Evolutionary conservation across 2,888 invertebrate genomes (phyloP), one percentile per base, ranked within the genome.

Genomic region (Thera obeliscata): DNA sequence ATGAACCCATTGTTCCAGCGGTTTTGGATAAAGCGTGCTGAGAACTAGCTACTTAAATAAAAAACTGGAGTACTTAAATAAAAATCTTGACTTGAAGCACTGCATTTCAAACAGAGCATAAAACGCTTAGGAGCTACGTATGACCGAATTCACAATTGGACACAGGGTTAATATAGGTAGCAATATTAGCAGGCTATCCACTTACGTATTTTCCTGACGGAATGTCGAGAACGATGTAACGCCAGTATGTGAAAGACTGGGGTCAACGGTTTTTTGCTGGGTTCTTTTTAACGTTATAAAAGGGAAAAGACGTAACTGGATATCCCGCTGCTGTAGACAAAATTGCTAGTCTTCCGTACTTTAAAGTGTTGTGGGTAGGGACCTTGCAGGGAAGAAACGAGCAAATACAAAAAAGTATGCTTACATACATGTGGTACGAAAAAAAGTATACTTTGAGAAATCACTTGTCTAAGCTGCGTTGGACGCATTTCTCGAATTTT

Each of bases 301-400:
- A 50, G 7, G n/a, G 5, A 6, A 50, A 50, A 6, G 6, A 22
- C 2, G 22, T 22, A 22, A 2, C 0, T 52, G 12, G 12, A 43
- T 52, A 22, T 6, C 50, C 22, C 50, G 22, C 50, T 50, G 8
- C 33, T 49, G 8, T 22, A 9, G 4, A 33, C 33, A 52, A 52
- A 52, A 52, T 52, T 52, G 9, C 52, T 52, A 52, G 52, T 52
- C 52, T 52, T 52, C 33, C 52, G 9, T 52, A 33, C 52, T 33
- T 52, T n/a, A n/a, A n/a, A n/a, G n/a, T n/a, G n/a, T n/a, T 49
- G 4, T 7, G 4, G 2, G 12, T 49, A 49, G 5, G 49, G 3
- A 43, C n/a, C n/a, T 43, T 43, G 41, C 41, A 2, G 4, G 41
- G 3, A 12, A 1, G 4, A 49, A 49, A 49, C 49, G 8, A 49